These are phyloP conservation scores for Cavia porcellus DNA, from an alignment of 2,113 vertebrate species.

Conservation along the genomic window DNA sequence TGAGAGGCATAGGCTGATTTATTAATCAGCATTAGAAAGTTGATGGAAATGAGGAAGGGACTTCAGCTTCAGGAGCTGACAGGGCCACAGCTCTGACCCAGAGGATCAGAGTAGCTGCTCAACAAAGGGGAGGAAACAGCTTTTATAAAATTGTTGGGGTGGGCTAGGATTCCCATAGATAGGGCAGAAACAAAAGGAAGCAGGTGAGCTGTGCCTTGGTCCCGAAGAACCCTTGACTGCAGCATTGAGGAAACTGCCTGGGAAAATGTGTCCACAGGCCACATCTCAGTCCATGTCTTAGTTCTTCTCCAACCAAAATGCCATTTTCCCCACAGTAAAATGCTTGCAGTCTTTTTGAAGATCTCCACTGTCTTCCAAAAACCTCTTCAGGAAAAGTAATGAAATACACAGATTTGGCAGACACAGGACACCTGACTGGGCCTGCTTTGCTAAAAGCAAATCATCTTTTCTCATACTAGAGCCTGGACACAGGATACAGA, in stretches of 20 bases:
- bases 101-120: not conserved
- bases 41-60: not conserved
- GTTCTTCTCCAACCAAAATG: constrained; percentile 18
- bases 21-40: not conserved
- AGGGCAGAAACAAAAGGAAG: not conserved
- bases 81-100: not conserved
- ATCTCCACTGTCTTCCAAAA: not conserved
- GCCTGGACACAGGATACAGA: not conserved
- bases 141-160: not conserved
- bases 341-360: not conserved
- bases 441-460: not conserved
- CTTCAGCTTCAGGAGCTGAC: not conserved
- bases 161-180: not conserved
- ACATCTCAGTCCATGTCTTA: not conserved
- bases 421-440: not conserved
- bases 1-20: not conserved
- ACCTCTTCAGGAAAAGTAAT: not conserved
- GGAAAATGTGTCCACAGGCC: not conserved
- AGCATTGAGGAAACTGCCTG: not conserved
- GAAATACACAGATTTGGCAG: not conserved
- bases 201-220: not conserved
- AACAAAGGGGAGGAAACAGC: not conserved
- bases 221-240: not conserved
- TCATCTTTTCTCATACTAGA: not conserved
- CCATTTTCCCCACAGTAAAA: not conserved